Evolutionary conservation across 2,797 vertebrate species (phyloP).

Genomic region (Smutsia gigantea): DNA sequence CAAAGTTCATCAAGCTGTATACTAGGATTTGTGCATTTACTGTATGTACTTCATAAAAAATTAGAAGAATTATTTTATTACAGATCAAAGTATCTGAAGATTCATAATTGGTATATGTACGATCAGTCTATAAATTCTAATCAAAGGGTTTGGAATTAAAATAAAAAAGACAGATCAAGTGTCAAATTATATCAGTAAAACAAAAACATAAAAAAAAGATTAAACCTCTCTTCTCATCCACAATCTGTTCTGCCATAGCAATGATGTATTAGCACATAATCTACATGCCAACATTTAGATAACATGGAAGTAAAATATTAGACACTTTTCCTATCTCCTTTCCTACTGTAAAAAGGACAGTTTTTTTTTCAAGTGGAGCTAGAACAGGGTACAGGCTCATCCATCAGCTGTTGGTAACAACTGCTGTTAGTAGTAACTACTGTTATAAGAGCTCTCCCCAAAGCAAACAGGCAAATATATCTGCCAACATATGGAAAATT

Average conservation of each 20-base stretch:
- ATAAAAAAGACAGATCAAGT: not conserved
- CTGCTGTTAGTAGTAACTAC: not conserved
- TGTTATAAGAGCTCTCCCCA: not conserved
- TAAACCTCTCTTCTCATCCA: not conserved
- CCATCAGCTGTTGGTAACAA: not conserved
- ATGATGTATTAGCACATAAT: not conserved
- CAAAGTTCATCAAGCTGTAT: too few relatives aligned
- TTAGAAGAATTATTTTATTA: not conserved
- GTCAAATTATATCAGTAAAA: slow-evolving; percentile 7
- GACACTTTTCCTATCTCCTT: slow-evolving; percentile 18
- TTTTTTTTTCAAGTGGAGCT: not conserved
- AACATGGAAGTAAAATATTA: slow-evolving; percentile 31
- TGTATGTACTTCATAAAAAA: too few relatives aligned
- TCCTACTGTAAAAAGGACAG: not conserved
- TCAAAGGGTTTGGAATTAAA: slow-evolving; percentile 27
- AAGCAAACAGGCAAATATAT: not conserved
- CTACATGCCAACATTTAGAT: slow-evolving; percentile 32
- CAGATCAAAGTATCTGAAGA: slow-evolving; percentile 3
- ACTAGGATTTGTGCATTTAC: too few relatives aligned
- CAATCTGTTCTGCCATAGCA: not conserved
- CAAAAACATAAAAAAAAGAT: not conserved
- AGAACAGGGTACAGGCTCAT: not conserved
- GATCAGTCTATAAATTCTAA: slow-evolving; percentile 31
- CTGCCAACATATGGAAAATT: not conserved
- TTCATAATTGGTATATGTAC: not conserved